phyloP scores from a whole-genome alignment of 2,888 invertebrate species.

The Endomychus coccineus region DNA sequence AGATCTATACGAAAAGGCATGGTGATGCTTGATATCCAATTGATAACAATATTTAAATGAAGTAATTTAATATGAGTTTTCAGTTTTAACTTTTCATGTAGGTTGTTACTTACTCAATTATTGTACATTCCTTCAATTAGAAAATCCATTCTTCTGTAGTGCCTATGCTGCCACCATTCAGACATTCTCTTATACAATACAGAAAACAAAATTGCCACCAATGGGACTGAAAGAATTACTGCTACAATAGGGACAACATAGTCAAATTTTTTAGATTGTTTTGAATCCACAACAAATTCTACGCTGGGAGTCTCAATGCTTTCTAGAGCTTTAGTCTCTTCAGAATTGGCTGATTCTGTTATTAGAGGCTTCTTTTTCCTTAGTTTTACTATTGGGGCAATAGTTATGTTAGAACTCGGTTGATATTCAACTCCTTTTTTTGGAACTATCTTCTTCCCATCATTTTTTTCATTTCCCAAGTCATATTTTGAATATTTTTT shows the following conservation, averaged over 20 bases:
- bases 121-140: conserved; percentile 86
- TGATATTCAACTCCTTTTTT: conserved; percentile 27
- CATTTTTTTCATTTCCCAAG: conserved; percentile 21
- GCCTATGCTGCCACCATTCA: conserved; percentile 79
- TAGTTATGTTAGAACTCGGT: neutral
- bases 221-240: conserved; percentile 65
- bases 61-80: no score
- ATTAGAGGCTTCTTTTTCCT: conserved; percentile 5
- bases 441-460: conserved; percentile 28
- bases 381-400: neutral
- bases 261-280: conserved; percentile 43
- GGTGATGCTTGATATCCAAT: no score
- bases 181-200: conserved; percentile 62
- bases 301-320: conserved; percentile 28
- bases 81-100: no score
- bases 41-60: no score
- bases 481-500: conserved; percentile 1
- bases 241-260: conserved; percentile 70
- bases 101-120: conserved; percentile 54
- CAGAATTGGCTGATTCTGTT: neutral
- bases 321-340: conserved; percentile 5
- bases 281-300: conserved; percentile 29
- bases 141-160: conserved; percentile 83
- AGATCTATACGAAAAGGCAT: no score
- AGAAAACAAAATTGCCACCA: conserved; percentile 61